Percentiles rank a stretch among this genome's conserved stretches.
These are phyloP conservation scores for Agonopterix heracliana DNA, from an alignment of 2,888 invertebrate genomes.

Conservation along the genomic window DNA sequence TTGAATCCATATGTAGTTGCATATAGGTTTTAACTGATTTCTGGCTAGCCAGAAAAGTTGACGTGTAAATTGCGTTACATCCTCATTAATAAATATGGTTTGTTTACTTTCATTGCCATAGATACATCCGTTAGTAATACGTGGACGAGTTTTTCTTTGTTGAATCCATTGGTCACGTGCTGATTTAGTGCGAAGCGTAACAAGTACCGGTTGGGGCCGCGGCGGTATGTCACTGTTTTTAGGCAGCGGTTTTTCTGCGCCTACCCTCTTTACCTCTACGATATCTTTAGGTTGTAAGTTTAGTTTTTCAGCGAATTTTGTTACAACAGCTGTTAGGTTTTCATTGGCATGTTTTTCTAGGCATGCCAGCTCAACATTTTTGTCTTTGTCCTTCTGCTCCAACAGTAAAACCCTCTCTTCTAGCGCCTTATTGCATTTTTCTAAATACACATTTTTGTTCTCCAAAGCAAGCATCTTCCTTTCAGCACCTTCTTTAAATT, in stretches of 20 bases:
- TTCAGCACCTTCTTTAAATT: constrained; percentile 10
- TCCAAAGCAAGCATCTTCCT: constrained; percentile 11
- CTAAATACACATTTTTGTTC: constrained; percentile 10
- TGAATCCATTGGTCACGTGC: neutral
- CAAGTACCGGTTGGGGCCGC: neutral
- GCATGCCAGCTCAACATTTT: constrained; percentile 10
- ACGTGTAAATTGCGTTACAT: neutral
- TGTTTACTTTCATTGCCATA: neutral
- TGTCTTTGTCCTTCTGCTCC: constrained; percentile 9
- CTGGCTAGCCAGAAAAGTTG: neutral
- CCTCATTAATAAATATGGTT: neutral
- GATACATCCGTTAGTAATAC: neutral
- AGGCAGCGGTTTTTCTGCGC: constrained; percentile 5
- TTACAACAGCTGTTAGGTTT: neutral
- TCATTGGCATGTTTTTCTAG: neutral
- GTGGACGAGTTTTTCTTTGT: neutral
- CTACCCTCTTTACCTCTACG: constrained; percentile 10
- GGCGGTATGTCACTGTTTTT: neutral
- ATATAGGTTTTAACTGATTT: neutral
- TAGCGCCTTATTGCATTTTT: constrained; percentile 12
- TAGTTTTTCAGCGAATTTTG: constrained; percentile 6
- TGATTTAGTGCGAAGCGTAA: neutral
- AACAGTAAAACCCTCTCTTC: constrained; percentile 5
- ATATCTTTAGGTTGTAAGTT: neutral
- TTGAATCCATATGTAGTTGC: constrained; percentile 1